Evolutionary conservation across 2,797 vertebrate species (phyloP).

Genomic region (Smutsia gigantea): DNA sequence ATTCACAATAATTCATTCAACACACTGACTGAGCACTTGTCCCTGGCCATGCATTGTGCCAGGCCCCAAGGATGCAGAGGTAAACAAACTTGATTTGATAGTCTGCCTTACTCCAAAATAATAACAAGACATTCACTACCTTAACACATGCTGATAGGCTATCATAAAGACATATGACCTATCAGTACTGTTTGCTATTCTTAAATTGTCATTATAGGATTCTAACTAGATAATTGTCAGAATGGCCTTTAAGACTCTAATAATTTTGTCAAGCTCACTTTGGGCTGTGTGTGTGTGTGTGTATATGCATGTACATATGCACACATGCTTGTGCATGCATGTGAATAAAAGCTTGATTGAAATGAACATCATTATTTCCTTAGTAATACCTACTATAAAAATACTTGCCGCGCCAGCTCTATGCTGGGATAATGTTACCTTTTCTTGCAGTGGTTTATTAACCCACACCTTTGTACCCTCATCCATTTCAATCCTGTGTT

Average conservation of each 20-base stretch:
- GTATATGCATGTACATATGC: no score
- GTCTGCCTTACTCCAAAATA: background rate
- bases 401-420: background rate
- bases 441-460: background rate
- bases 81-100: background rate
- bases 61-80: background rate
- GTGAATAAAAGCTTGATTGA: background rate
- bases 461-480: background rate
- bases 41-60: no score
- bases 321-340: background rate
- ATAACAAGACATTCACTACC: background rate
- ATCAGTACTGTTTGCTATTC: background rate
- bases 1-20: background rate
- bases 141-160: background rate
- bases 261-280: background rate
- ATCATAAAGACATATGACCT: background rate
- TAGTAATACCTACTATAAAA: background rate
- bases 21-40: background rate
- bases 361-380: background rate
- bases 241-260: background rate
- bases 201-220: background rate
- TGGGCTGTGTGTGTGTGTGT: background rate
- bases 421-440: background rate
- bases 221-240: background rate
- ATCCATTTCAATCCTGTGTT: background rate